A percentile compares a stretch with the other conserved stretches of the same genome.
These are phyloP conservation scores for Ciconia nigra DNA, from an alignment of 2,797 vertebrate genomes.

Conservation along the genomic window DNA sequence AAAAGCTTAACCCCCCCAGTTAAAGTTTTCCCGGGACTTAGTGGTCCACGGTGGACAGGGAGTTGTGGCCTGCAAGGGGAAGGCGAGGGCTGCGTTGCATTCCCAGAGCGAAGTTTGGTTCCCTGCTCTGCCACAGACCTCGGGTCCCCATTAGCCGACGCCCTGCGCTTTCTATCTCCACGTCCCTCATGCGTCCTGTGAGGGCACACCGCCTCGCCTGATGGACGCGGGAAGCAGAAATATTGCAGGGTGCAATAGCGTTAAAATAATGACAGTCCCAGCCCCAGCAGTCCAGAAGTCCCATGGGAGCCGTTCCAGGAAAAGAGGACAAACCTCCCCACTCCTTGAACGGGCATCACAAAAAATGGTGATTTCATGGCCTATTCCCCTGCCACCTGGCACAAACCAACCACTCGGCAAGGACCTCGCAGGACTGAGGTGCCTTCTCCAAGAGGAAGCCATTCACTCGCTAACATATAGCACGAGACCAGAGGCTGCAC, in stretches of 20 bases:
- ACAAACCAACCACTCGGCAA: background rate
- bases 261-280: background rate
- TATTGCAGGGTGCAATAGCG: background rate
- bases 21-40: background rate
- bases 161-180: background rate
- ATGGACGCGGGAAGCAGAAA: background rate
- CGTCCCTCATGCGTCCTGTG: fast-evolving
- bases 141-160: fast-evolving
- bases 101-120: background rate
- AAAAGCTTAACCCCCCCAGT: background rate
- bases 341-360: background rate
- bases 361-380: background rate
- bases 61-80: background rate
- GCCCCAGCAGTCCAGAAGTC: background rate
- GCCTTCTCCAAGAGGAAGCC: background rate
- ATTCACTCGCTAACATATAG: background rate
- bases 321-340: background rate
- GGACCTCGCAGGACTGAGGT: background rate
- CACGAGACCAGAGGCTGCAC: background rate
- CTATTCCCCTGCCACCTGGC: background rate
- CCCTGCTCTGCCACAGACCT: background rate
- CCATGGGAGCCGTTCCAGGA: background rate
- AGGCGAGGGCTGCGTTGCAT: background rate
- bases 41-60: background rate
- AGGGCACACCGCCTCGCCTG: fast-evolving